Conservation (phyloP, 2,888 invertebrate genomes). For the Pocota personata region DNA sequence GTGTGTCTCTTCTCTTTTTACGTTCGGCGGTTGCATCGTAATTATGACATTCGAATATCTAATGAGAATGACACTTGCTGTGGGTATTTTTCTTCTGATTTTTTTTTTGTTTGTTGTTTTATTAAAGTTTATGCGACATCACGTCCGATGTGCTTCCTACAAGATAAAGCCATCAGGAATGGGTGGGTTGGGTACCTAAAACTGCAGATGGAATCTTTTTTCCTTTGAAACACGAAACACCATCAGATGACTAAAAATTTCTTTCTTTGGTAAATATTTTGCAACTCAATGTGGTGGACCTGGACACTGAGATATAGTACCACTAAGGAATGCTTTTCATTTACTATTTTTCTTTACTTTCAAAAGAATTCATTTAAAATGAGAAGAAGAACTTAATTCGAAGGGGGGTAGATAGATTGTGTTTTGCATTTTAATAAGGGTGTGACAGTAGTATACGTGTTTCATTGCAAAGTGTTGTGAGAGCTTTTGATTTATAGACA, state of each 20-base stretch:
- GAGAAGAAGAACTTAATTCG: neutral
- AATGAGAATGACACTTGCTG: slow-evolving; percentile 40
- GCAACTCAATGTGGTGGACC: neutral
- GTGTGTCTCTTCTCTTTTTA: neutral
- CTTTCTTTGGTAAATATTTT: neutral
- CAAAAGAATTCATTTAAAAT: slow-evolving; percentile 34
- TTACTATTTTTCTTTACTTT: slow-evolving; percentile 29
- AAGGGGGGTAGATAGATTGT: slow-evolving; percentile 24
- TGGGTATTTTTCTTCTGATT: neutral
- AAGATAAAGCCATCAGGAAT: slow-evolving; percentile 7
- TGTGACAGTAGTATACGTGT: slow-evolving; percentile 24
- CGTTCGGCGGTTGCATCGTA: slow-evolving; percentile 36
- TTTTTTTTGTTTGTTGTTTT: neutral
- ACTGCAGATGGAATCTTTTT: slow-evolving; percentile 30
- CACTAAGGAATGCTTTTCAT: neutral
- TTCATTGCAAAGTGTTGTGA: slow-evolving; percentile 19
- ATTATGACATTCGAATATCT: slow-evolving; percentile 67
- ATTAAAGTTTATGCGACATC: slow-evolving; percentile 63
- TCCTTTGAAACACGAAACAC: slow-evolving; percentile 16
- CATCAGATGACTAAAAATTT: slow-evolving; percentile 30
- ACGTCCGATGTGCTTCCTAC: slow-evolving; percentile 44
- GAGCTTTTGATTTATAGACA: slow-evolving; percentile 63
- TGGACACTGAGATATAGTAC: neutral
- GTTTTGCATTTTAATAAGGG: slow-evolving; percentile 61
- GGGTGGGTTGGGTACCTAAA: neutral